These are phyloP conservation scores for Albula glossodonta DNA, from an alignment of 2,113 vertebrate species.

Conservation along the genomic window DNA sequence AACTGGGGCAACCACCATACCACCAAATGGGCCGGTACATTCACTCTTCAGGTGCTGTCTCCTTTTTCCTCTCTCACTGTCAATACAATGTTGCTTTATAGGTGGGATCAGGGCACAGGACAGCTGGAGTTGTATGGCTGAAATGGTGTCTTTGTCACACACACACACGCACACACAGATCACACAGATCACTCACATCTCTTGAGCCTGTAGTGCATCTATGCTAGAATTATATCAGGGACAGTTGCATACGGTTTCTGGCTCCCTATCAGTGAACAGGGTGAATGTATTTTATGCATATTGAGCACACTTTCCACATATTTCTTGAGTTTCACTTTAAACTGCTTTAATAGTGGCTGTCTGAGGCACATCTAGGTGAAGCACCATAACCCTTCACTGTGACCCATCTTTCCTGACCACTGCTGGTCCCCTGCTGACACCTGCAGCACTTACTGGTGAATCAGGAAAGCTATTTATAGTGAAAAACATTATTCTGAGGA, in stretches of 20 bases:
- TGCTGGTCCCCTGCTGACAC: background rate
- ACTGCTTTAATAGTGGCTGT: background rate
- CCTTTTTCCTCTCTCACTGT: background rate
- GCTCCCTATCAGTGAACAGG: no score
- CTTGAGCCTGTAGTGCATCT: no score
- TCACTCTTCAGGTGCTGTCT: background rate
- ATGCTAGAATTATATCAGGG: no score
- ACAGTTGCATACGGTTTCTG: no score
- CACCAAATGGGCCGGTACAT: background rate
- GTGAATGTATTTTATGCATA: no score
- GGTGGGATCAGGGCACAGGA: no score
- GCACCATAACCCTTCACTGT: background rate
- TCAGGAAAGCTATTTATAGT: background rate
- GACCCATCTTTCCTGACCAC: background rate
- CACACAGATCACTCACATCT: no score
- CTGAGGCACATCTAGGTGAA: background rate
- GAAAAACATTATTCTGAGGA: background rate
- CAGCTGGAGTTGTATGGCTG: no score
- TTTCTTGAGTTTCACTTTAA: background rate
- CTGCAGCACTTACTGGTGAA: background rate
- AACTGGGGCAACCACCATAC: background rate
- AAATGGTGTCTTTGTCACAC: no score
- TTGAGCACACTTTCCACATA: no score
- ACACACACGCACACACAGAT: no score
- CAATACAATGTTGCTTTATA: no score